phyloP scores from a whole-genome alignment of 2,113 vertebrate genomes.

The Dromaius novaehollandiae region DNA sequence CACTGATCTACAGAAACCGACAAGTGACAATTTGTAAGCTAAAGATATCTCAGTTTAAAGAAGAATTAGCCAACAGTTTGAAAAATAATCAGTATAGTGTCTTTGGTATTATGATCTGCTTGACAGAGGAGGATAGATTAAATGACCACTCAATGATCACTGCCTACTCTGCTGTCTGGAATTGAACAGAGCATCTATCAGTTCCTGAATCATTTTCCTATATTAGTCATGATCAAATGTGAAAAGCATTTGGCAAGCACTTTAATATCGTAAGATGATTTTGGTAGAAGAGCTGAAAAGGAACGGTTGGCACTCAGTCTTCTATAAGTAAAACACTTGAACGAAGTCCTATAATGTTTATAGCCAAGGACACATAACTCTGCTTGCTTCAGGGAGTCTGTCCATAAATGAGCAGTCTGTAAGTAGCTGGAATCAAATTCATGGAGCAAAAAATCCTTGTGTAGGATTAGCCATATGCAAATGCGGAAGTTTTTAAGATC shows the following conservation, averaged over 20 bases:
- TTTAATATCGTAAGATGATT: not conserved
- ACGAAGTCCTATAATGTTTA: not conserved
- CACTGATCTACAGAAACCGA: not conserved
- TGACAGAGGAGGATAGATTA: not conserved
- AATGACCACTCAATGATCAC: not conserved
- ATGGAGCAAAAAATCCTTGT: fast-evolving
- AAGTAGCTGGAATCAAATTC: not conserved
- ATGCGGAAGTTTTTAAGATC: not conserved
- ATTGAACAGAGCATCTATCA: not conserved
- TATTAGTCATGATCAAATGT: not conserved
- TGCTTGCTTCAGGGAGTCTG: not conserved
- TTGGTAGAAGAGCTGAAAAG: not conserved
- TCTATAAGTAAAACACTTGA: not conserved
- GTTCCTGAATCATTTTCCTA: not conserved
- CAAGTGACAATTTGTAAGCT: not conserved
- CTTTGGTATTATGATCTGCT: not conserved
- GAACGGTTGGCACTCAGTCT: not conserved
- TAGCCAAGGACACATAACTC: not conserved
- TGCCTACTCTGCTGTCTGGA: not conserved
- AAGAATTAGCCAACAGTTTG: not conserved
- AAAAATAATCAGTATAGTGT: not conserved
- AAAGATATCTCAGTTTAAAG: not conserved
- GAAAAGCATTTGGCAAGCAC: not conserved
- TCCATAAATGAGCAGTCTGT: not conserved
- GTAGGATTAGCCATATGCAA: not conserved